A percentile compares a stretch with the other conserved stretches of the same genome.
phyloP scores from a whole-genome alignment of 2,888 invertebrate genomes.

The Ditula angustiorana region DNA sequence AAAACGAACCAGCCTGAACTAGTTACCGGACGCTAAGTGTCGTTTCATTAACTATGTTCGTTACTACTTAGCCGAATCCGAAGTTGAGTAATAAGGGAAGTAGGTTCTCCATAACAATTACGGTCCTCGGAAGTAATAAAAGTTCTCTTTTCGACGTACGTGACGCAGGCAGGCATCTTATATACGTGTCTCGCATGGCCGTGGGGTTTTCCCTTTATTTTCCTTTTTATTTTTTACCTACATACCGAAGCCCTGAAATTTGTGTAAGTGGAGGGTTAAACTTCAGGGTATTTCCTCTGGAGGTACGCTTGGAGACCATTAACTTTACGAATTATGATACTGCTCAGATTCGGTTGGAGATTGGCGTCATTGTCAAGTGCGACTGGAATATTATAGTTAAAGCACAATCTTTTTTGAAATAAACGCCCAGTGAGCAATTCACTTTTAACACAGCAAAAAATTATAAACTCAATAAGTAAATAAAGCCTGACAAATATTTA shows the following conservation, averaged over 20 bases:
- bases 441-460: too few relatives aligned
- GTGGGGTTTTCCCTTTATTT: constrained; percentile 60
- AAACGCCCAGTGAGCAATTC: too few relatives aligned
- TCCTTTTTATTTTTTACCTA: constrained; percentile 54
- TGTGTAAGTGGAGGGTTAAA: constrained; percentile 38
- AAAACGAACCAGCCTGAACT: constrained; percentile 21
- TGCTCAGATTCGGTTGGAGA: constrained; percentile 1
- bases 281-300: constrained; percentile 24
- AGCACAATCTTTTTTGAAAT: too few relatives aligned
- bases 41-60: constrained; percentile 56
- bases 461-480: too few relatives aligned
- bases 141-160: constrained; percentile 77
- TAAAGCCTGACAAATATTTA: too few relatives aligned
- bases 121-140: constrained; percentile 77
- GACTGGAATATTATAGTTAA: neutral
- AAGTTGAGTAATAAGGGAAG: constrained; percentile 75
- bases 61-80: constrained; percentile 58
- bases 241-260: constrained; percentile 45
- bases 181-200: constrained; percentile 74
- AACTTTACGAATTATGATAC: constrained; percentile 31
- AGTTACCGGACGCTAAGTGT: constrained; percentile 46
- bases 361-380: constrained; percentile 3
- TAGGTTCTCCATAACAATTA: constrained; percentile 80
- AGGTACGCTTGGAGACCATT: constrained; percentile 23
- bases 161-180: constrained; percentile 74